Base-by-base conservation (phyloP, 2,113 vertebrate species). In the Ctenodactylus gundi region DNA sequence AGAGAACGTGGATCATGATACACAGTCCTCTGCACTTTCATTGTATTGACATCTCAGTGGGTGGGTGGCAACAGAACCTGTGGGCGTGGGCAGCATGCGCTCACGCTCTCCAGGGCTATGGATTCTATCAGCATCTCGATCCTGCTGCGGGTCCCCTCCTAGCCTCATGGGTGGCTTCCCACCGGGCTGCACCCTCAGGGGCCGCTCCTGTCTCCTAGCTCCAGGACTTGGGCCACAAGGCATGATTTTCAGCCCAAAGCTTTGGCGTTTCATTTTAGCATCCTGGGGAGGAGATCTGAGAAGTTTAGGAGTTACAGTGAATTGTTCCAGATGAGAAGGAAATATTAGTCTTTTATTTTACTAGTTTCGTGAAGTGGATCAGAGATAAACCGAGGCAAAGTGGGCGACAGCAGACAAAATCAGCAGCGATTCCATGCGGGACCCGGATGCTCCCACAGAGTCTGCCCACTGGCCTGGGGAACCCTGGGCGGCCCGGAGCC, bases 111-210 rank as follows among this genome's bases (percentile, higher is more conserved):
- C 93, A 96, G 65, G 78, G 90, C 57, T 96, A 94, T 95, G 91
- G 97, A 97, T 97, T 95, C 85, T 97, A 97, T 97, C 96, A 95
- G 95, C 82, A 81, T 82, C 92, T 86, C 96, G 95, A 93, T 93
- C 90, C 95, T 73, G 90, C 82, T 92, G 44, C 96, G n/a, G n/a
- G 94, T 96, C 96, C 80, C 83, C 83, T 96, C 92, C 57, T 97
- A 97, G 95, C 97, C 96, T n/a, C n/a, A n/a, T n/a, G n/a, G n/a
- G n/a, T n/a, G n/a, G n/a, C n/a, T n/a, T n/a, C n/a, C n/a, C n/a
- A n/a, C n/a, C n/a, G n/a, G n/a, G n/a, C n/a, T n/a, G n/a, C n/a
- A n/a, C n/a, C n/a, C n/a, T n/a, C n/a, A n/a, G n/a, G n/a, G n/a
- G n/a, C n/a, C n/a, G n/a, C n/a, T n/a, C n/a, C n/a, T n/a, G 51